A percentile compares a stretch with the other conserved stretches of the same genome.
Evolutionary conservation across 64 coral and sea anemone genomes (phyloP).

Genomic region (Montipora efflorescens): DNA sequence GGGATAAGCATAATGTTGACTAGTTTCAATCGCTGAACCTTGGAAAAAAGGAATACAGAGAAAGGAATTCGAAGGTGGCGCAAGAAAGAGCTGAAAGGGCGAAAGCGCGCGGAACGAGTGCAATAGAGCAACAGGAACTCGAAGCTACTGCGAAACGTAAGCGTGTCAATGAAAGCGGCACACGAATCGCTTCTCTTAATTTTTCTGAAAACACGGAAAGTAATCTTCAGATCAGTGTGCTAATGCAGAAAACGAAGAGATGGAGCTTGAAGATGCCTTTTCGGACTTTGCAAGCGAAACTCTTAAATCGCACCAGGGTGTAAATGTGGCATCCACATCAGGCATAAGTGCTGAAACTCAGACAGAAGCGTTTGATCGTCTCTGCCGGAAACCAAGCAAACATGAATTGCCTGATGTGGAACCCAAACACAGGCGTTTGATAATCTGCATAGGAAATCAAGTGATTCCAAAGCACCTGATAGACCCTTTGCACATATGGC

Average conservation of each 20-base stretch:
- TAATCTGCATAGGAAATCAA: background rate
- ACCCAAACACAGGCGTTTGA: slow-evolving; percentile 4
- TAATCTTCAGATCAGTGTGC: background rate
- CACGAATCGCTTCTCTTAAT: background rate
- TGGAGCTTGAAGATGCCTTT: slow-evolving; percentile 6
- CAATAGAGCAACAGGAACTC: background rate
- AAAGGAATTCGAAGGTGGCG: background rate
- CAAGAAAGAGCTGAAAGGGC: slow-evolving; percentile 3
- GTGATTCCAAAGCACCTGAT: background rate
- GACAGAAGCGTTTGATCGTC: slow-evolving; percentile 24
- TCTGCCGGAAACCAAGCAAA: background rate
- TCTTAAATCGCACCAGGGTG: background rate
- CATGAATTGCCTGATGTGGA: background rate
- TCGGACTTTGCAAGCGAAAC: background rate
- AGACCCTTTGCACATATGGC: background rate
- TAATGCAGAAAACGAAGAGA: background rate
- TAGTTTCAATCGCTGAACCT: slow-evolving; percentile 40
- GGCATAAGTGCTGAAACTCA: background rate
- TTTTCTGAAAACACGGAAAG: background rate
- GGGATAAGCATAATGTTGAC: slow-evolving; percentile 56
- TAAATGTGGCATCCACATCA: background rate
- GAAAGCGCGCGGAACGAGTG: background rate
- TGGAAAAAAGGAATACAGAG: slow-evolving; percentile 30
- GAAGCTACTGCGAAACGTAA: background rate
- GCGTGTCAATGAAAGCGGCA: slow-evolving; percentile 9